phyloP scores from a whole-genome alignment of 2,888 invertebrate genomes.

The Dendrolimus houi region DNA sequence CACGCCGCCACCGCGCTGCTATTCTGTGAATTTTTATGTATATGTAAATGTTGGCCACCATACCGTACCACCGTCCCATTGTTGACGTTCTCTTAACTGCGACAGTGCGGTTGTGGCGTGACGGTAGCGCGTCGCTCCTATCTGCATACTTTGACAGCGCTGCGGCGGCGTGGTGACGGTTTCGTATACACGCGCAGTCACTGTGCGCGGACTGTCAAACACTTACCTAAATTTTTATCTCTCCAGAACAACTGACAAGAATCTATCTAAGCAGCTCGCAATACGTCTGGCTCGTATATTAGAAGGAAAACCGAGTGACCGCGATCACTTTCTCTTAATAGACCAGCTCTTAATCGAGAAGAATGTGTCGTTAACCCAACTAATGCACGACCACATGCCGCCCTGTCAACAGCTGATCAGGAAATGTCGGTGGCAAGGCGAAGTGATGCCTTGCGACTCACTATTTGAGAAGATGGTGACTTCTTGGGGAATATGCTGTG shows the following conservation, averaged over 20 bases:
- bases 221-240: not conserved
- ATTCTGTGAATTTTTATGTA: too few relatives aligned
- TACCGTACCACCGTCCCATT: too few relatives aligned
- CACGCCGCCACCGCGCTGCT: too few relatives aligned
- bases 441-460: constrained; percentile 27
- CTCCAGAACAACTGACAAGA: constrained; percentile 17
- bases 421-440: constrained; percentile 40
- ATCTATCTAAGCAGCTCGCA: constrained; percentile 18
- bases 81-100: too few relatives aligned
- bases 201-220: too few relatives aligned
- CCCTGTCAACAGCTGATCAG: constrained; percentile 29
- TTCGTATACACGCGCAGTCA: too few relatives aligned
- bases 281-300: constrained; percentile 29
- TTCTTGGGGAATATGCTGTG: constrained; percentile 46
- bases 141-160: too few relatives aligned
- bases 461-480: constrained; percentile 42
- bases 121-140: too few relatives aligned
- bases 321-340: constrained; percentile 25
- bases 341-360: constrained; percentile 28
- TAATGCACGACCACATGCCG: constrained; percentile 30
- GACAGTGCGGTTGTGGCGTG: too few relatives aligned
- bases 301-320: constrained; percentile 19
- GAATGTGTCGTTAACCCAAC: constrained; percentile 30
- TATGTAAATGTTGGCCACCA: too few relatives aligned
- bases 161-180: too few relatives aligned